Conservation (phyloP, 92 coral and sea anemone species). For the Desmophyllum pertusum region DNA sequence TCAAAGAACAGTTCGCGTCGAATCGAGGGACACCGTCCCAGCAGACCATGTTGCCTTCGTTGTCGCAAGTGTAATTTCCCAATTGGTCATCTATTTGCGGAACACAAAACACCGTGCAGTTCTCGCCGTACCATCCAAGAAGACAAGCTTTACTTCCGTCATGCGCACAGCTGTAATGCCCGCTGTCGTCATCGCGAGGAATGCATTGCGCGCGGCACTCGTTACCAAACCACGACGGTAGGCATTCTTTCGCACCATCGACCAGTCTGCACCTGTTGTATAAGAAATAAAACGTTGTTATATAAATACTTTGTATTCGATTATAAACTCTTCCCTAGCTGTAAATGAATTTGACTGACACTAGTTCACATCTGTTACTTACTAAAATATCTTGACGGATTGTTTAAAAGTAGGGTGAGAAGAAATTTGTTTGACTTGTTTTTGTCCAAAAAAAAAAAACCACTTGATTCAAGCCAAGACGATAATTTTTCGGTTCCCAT, state of each 20-base stretch:
- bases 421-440: background rate
- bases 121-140: conserved; percentile 51
- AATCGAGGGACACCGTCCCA: conserved; percentile 49
- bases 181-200: conserved; percentile 49
- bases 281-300: background rate
- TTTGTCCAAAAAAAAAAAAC: too few species aligned
- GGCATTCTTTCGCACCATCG: conserved; percentile 49
- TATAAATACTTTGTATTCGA: background rate
- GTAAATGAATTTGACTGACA: background rate
- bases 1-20: conserved; percentile 56
- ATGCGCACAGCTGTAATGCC: conserved; percentile 59
- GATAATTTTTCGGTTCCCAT: too few species aligned
- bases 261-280: conserved; percentile 21
- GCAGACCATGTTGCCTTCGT: conserved; percentile 51
- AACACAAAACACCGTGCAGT: conserved; percentile 53
- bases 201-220: conserved; percentile 60
- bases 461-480: too few species aligned
- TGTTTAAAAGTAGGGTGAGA: background rate
- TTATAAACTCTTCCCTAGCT: background rate
- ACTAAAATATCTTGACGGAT: background rate
- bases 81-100: conserved; percentile 14
- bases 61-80: conserved; percentile 55
- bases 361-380: background rate
- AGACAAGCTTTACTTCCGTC: conserved; percentile 51
- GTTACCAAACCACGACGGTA: conserved; percentile 65